A percentile compares a stretch with the other conserved stretches of the same genome.
Evolutionary conservation across 1,140 invertebrate species (phyloP).

Genomic region (Drosophila albomicans): DNA sequence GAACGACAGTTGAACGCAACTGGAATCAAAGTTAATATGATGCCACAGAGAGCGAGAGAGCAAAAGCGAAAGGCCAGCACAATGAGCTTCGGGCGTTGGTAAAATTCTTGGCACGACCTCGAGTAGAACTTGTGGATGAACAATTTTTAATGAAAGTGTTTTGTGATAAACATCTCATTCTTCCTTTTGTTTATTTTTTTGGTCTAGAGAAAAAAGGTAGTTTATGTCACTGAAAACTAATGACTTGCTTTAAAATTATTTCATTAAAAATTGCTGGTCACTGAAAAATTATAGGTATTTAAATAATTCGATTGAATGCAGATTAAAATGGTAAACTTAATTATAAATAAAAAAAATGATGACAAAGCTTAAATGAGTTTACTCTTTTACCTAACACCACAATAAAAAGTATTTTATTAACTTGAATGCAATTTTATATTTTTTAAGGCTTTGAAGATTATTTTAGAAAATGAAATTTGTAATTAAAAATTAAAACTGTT

Average conservation of each 20-base stretch:
- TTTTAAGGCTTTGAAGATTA: no score
- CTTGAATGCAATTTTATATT: no score
- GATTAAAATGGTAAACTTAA: not conserved
- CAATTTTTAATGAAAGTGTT: constrained; percentile 52
- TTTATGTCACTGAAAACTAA: not conserved
- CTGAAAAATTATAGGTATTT: no score
- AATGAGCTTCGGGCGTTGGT: constrained; percentile 3
- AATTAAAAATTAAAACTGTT: no score
- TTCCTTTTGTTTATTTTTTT: not conserved
- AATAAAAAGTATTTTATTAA: no score
- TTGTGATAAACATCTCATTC: constrained; percentile 38
- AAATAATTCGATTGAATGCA: not conserved
- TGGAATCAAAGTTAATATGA: constrained; percentile 41
- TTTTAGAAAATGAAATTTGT: no score
- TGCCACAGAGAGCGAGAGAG: not conserved
- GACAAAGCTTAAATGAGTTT: no score
- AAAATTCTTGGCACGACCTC: constrained; percentile 37
- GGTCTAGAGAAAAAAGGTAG: not conserved
- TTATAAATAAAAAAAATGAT: not conserved
- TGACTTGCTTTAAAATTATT: not conserved
- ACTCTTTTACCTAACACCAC: no score
- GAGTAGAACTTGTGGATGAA: constrained; percentile 35
- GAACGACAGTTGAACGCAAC: constrained; percentile 22
- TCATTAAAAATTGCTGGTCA: no score
- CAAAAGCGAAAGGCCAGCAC: constrained; percentile 6